Percentiles rank a stretch among this genome's conserved stretches.
These are phyloP conservation scores for Streblospio benedicti DNA, from an alignment of 1,140 invertebrate species.

Conservation along the genomic window DNA sequence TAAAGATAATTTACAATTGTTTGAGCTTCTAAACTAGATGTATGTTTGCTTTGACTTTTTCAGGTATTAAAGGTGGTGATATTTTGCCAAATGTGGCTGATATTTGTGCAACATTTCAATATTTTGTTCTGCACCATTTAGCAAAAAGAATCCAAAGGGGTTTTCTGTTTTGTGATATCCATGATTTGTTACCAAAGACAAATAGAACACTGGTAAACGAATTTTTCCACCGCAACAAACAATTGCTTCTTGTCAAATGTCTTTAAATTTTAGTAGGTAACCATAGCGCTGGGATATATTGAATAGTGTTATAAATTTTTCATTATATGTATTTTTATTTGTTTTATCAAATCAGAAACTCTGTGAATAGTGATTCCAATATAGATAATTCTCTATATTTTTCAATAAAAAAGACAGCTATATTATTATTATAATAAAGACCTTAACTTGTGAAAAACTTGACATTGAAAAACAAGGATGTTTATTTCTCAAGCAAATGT, in stretches of 20 bases:
- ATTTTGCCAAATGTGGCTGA: constrained; percentile 72
- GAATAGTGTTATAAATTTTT: background rate
- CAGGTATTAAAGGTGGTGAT: constrained; percentile 49
- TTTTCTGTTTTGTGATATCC: constrained; percentile 62
- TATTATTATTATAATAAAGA: background rate
- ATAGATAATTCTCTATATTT: background rate
- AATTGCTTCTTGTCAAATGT: background rate
- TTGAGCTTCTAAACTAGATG: constrained; percentile 7
- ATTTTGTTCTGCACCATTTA: constrained; percentile 66
- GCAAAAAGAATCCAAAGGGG: constrained; percentile 72
- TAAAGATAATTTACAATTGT: constrained; percentile 3
- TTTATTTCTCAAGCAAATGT: background rate
- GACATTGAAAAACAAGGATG: background rate
- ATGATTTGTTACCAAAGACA: constrained; percentile 52
- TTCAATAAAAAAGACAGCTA: background rate
- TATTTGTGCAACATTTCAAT: constrained; percentile 76
- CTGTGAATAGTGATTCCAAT: background rate
- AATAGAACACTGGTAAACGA: constrained; percentile 37
- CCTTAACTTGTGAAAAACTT: background rate
- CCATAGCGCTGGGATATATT: background rate
- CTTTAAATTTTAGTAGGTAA: background rate
- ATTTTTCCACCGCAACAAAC: no score
- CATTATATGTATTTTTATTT: background rate
- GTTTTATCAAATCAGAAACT: background rate
- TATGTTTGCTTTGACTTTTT: background rate